Conservation (phyloP, 1,140 invertebrate genomes). For the Andrena cerasifolii region DNA sequence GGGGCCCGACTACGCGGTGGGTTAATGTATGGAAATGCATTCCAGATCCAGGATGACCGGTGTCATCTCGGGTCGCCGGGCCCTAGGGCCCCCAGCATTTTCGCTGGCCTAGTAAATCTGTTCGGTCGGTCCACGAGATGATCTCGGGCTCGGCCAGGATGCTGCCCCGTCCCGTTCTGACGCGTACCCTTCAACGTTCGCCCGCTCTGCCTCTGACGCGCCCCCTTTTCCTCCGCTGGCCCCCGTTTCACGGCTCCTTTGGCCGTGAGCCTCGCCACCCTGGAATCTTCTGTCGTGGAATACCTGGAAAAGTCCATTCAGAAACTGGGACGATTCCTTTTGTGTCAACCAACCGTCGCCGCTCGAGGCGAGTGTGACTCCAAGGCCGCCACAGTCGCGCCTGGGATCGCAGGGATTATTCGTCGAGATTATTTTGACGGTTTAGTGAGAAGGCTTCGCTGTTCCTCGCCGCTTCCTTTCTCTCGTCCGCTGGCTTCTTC, state of each 20-base stretch:
- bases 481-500: no score
- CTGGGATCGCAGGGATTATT: slow-evolving; percentile 40
- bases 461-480: background rate
- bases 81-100: slow-evolving; percentile 29
- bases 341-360: slow-evolving; percentile 41
- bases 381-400: background rate
- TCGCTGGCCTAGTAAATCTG: slow-evolving; percentile 72
- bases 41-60: slow-evolving; percentile 57
- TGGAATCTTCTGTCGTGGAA: slow-evolving; percentile 25
- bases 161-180: background rate
- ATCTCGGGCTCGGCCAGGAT: slow-evolving; percentile 60
- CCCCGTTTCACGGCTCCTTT: background rate
- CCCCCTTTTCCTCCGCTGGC: background rate
- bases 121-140: slow-evolving; percentile 64
- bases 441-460: background rate
- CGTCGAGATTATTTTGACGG: slow-evolving; percentile 32
- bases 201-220: background rate
- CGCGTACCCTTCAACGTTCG: background rate
- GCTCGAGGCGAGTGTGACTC: slow-evolving; percentile 20
- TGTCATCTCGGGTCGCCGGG: slow-evolving; percentile 66
- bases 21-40: slow-evolving; percentile 74
- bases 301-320: slow-evolving; percentile 52
- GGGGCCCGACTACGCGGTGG: background rate
- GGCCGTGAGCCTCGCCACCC: background rate
- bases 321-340: slow-evolving; percentile 25